A percentile compares a stretch with the other conserved stretches of the same genome.
Conservation (phyloP, 2,113 vertebrate species). For the Toxostoma redivivum region DNA sequence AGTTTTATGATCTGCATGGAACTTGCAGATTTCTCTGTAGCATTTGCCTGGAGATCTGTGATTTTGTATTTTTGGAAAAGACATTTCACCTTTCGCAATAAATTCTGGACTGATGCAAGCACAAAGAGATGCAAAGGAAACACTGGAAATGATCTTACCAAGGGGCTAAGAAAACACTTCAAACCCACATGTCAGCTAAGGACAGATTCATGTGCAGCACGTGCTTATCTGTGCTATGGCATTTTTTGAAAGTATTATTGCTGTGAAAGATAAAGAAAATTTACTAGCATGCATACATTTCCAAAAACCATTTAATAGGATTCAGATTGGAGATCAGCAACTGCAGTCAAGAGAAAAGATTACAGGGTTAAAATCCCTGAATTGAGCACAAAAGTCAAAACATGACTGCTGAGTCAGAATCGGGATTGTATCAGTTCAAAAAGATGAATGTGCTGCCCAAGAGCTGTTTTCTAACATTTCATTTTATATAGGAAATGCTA, state of each 20-base stretch:
- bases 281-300: neutral
- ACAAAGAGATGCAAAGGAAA: neutral
- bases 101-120: neutral
- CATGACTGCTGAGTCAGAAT: neutral
- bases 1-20: neutral
- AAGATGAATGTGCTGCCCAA: neutral
- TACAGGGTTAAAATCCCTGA: neutral
- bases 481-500: neutral
- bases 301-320: neutral
- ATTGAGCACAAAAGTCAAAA: neutral
- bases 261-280: constrained; percentile 13
- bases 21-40: neutral
- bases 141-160: neutral
- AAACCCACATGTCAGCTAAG: constrained; percentile 23
- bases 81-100: neutral
- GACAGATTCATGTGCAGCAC: constrained; percentile 44
- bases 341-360: constrained; percentile 13
- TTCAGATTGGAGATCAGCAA: neutral
- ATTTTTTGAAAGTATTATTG: constrained; percentile 1
- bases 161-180: constrained; percentile 27
- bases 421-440: neutral
- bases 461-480: neutral
- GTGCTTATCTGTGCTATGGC: neutral
- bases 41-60: neutral
- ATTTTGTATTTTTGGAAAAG: neutral